A percentile compares a stretch with the other conserved stretches of the same genome.
Evolutionary conservation across 2,797 vertebrate species (phyloP).

Genomic region (Synanceia verrucosa): DNA sequence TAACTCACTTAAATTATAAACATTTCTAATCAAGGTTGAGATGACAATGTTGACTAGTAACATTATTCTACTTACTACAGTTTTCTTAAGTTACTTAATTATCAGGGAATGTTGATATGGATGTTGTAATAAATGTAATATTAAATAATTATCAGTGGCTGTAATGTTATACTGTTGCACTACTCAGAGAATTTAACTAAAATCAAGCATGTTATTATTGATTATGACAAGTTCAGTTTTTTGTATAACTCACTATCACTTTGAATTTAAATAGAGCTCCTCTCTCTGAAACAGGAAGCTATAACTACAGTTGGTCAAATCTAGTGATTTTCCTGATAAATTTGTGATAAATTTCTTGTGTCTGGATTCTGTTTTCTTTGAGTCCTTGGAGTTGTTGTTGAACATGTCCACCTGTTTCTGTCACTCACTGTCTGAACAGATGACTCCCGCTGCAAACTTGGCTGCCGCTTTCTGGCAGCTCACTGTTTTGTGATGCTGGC

Average conservation of each 20-base stretch:
- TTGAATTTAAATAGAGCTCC: no score
- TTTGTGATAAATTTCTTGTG: not conserved
- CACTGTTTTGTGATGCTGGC: conserved; percentile 87
- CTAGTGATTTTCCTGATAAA: not conserved
- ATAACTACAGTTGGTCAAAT: not conserved
- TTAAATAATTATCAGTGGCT: no score
- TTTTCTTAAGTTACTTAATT: no score
- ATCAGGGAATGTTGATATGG: no score
- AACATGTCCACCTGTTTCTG: not conserved
- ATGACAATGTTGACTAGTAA: no score
- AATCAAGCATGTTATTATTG: not conserved
- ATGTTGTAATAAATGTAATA: no score
- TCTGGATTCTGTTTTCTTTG: not conserved
- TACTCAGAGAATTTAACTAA: not conserved
- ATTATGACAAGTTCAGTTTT: no score
- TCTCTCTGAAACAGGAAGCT: not conserved
- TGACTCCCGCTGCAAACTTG: conserved; percentile 92
- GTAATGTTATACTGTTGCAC: not conserved
- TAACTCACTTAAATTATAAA: no score
- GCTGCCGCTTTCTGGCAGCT: conserved; percentile 89
- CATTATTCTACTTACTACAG: no score
- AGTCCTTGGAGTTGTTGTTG: accelerated
- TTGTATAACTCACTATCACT: no score
- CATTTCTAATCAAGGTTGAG: no score
- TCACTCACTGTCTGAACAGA: conserved; percentile 97